These are phyloP conservation scores for Peromyscus maniculatus DNA, from an alignment of 2,113 vertebrate species.

Conservation along the genomic window DNA sequence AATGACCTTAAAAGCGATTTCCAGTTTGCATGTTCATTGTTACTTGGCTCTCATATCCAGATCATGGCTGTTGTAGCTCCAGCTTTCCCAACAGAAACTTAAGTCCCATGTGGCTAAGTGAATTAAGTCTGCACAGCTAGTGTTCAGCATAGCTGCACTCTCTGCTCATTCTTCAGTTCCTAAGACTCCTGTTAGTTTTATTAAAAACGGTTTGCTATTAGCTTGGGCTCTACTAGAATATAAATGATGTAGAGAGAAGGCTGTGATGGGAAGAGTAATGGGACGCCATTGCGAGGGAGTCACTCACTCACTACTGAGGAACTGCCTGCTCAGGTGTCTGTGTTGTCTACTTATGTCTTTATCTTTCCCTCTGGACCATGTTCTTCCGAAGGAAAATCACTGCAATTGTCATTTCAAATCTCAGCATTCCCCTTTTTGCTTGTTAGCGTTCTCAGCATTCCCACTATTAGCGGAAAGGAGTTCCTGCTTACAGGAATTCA, in stretches of 20 bases:
- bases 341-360: background rate
- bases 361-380: background rate
- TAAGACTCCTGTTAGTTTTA: background rate
- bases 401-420: background rate
- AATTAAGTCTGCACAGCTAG: background rate
- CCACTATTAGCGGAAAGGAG: background rate
- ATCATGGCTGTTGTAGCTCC: background rate
- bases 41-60: background rate
- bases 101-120: background rate
- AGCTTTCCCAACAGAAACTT: background rate
- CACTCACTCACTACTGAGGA: background rate
- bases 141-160: background rate
- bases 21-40: background rate
- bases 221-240: background rate
- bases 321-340: background rate
- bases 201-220: background rate
- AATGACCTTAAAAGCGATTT: background rate
- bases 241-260: conserved; percentile 3
- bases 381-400: background rate
- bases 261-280: background rate
- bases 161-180: background rate
- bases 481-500: conserved; percentile 19
- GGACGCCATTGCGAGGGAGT: background rate
- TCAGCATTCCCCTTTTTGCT: background rate
- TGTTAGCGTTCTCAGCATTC: background rate